Percentiles rank a stretch among this genome's conserved stretches.
Conservation (phyloP, 1,140 invertebrate genomes). For the Bombus fervidus region DNA sequence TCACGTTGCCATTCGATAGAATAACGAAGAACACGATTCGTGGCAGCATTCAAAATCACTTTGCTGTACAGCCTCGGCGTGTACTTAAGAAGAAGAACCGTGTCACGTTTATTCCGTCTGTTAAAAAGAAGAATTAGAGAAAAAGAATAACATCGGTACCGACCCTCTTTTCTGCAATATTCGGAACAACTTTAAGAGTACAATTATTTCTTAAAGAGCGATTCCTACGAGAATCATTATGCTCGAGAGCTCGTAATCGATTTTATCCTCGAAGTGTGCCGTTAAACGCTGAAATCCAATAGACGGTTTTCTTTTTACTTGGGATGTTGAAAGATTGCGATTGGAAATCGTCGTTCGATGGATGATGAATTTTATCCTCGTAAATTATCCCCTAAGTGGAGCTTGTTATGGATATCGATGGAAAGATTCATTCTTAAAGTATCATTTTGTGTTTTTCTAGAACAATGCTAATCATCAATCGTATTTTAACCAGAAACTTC, state of each 20-base stretch:
- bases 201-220: slow-evolving; percentile 11
- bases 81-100: background rate
- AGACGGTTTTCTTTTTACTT: background rate
- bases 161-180: background rate
- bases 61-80: background rate
- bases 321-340: background rate
- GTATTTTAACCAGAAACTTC: no score
- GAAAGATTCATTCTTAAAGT: background rate
- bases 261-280: background rate
- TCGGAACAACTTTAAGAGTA: background rate
- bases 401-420: background rate
- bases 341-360: background rate
- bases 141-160: background rate
- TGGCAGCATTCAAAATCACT: slow-evolving; percentile 23
- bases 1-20: slow-evolving; percentile 25
- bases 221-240: slow-evolving; percentile 6
- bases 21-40: slow-evolving; percentile 42
- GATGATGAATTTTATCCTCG: background rate
- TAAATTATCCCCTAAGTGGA: background rate
- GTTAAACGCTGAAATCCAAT: background rate
- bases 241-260: background rate
- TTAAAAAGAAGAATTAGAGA: background rate
- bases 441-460: no score
- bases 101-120: background rate
- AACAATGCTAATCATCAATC: no score